Evolutionary conservation across 2,113 vertebrate genomes (phyloP).

Genomic region (Nyctereutes procyonoides): DNA sequence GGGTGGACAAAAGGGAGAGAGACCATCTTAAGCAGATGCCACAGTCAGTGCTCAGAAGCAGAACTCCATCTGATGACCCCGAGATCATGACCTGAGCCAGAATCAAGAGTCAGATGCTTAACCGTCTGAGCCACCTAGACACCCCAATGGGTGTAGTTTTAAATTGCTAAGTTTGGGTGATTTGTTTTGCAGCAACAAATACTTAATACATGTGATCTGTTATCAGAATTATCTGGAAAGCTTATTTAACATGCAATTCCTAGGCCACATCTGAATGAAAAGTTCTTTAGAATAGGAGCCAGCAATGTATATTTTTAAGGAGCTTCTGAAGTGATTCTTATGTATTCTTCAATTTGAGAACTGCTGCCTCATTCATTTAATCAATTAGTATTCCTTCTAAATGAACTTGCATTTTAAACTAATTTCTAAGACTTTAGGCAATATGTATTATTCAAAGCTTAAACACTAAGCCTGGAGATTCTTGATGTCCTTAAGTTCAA

Average conservation of each 20-base stretch:
- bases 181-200: background rate
- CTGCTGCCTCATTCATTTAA: background rate
- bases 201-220: background rate
- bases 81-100: background rate
- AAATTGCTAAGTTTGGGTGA: background rate
- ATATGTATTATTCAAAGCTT: background rate
- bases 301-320: background rate
- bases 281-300: background rate
- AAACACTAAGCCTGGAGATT: constrained; percentile 13
- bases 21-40: background rate
- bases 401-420: background rate
- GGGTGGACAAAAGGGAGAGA: background rate
- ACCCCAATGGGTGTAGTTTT: background rate
- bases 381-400: background rate
- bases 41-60: background rate
- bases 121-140: background rate
- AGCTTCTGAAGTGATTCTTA: background rate
- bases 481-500: background rate
- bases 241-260: background rate
- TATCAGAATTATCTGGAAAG: background rate
- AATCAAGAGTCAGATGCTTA: background rate
- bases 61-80: background rate
- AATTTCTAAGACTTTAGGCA: constrained; percentile 1
- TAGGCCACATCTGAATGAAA: background rate
- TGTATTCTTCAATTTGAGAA: background rate